A percentile compares a stretch with the other conserved stretches of the same genome.
These are phyloP conservation scores for Zygogramma bicolorata DNA, from an alignment of 2,888 invertebrate species.

Conservation along the genomic window DNA sequence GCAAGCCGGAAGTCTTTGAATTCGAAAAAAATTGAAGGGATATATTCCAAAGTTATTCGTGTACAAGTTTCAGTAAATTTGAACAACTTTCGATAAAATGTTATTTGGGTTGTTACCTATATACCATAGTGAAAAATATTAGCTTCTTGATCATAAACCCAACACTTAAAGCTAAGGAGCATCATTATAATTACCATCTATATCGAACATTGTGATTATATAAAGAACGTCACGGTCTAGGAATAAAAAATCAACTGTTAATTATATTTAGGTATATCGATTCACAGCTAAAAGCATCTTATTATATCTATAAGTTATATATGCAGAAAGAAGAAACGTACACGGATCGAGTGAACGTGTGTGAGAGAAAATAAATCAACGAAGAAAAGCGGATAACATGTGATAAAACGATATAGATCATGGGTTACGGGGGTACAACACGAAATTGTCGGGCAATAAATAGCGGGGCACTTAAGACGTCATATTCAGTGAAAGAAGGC, in stretches of 20 bases:
- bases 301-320: conserved; percentile 6
- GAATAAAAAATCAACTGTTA: conserved; percentile 18
- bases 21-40: too few species aligned
- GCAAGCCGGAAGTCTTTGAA: too few species aligned
- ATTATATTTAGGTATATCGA: conserved; percentile 23
- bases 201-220: conserved; percentile 34
- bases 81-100: too few species aligned
- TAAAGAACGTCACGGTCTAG: conserved; percentile 36
- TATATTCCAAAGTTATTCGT: too few species aligned
- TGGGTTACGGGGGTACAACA: conserved; percentile 59
- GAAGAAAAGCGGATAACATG: conserved; percentile 55
- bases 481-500: conserved; percentile 60
- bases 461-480: conserved; percentile 63
- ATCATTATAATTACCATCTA: too few species aligned
- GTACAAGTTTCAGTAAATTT: too few species aligned
- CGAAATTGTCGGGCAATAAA: conserved; percentile 61
- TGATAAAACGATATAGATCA: conserved; percentile 61
- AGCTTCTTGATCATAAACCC: too few species aligned
- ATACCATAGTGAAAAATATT: too few species aligned
- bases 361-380: conserved; percentile 59
- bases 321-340: background rate
- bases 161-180: too few species aligned
- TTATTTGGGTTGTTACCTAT: too few species aligned
- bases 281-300: background rate
- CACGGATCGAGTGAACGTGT: conserved; percentile 24